Percentiles rank a stretch among this genome's conserved stretches.
Evolutionary conservation across 1,140 invertebrate genomes (phyloP).

Genomic region (Drosophila sulfurigaster): DNA sequence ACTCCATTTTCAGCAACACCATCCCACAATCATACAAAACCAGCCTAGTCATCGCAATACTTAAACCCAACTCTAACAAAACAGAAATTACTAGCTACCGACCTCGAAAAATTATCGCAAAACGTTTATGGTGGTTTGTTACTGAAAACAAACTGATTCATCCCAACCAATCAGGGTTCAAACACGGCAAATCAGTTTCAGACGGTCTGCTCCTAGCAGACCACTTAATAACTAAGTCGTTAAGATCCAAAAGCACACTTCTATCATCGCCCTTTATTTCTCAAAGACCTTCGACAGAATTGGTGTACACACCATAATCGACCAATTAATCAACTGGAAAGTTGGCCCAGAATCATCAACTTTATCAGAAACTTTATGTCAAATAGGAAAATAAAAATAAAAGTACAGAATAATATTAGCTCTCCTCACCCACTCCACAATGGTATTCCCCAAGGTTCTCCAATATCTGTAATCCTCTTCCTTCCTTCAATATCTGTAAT

Average conservation of each 20-base stretch:
- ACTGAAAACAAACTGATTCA: neutral
- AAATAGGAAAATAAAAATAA: constrained; percentile 1
- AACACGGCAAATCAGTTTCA: neutral
- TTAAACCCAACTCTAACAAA: too few relatives aligned
- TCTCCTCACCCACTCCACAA: too few relatives aligned
- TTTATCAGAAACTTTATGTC: constrained; percentile 19
- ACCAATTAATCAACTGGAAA: constrained; percentile 28
- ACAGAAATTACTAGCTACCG: too few relatives aligned
- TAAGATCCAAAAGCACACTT: neutral
- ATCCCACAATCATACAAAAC: constrained; percentile 27
- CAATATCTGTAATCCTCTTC: constrained; percentile 7
- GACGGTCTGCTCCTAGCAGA: neutral
- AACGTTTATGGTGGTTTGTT: neutral
- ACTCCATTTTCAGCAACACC: neutral
- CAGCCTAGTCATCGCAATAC: constrained; percentile 4
- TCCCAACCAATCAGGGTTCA: neutral
- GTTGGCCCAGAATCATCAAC: constrained; percentile 20
- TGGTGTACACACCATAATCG: constrained; percentile 27
- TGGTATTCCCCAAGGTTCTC: constrained; percentile 13
- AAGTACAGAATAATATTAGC: too few relatives aligned
- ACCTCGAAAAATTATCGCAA: too few relatives aligned
- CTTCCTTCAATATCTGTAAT: too few relatives aligned
- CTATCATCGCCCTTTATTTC: constrained; percentile 18
- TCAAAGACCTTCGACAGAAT: constrained; percentile 33
- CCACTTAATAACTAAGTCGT: too few relatives aligned